Evolutionary conservation across 2,797 vertebrate genomes (phyloP).

Genomic region (Fistularia tabacaria): DNA sequence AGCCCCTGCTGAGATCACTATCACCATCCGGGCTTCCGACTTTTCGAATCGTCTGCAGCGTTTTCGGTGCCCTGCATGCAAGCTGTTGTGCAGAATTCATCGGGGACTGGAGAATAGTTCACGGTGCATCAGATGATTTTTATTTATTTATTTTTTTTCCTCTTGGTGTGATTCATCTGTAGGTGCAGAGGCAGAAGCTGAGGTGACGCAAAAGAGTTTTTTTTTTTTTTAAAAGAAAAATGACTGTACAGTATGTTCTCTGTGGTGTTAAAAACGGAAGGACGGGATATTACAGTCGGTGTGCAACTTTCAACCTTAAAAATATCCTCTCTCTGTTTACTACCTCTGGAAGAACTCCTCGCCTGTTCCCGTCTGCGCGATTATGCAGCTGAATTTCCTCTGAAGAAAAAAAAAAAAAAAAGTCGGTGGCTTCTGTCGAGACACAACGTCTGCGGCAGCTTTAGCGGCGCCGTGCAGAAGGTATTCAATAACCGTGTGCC

Average conservation of each 20-base stretch:
- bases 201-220: constrained; percentile 44
- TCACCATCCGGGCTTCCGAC: constrained; percentile 24
- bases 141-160: too few species aligned
- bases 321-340: too few species aligned
- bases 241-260: too few species aligned
- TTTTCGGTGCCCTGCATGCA: constrained; percentile 20
- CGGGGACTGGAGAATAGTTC: constrained; percentile 27
- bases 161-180: constrained; percentile 44
- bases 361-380: too few species aligned
- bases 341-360: too few species aligned
- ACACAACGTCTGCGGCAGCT: constrained; percentile 24
- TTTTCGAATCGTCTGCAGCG: constrained; percentile 7
- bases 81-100: constrained; percentile 37
- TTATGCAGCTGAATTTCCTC: neutral
- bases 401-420: constrained; percentile 6
- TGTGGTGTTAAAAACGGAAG: too few species aligned
- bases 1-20: constrained; percentile 28
- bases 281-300: too few species aligned
- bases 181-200: constrained; percentile 47
- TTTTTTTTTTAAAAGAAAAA: constrained; percentile 19
- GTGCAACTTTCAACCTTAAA: too few species aligned
- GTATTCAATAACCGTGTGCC: neutral
- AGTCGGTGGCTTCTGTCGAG: constrained; percentile 6
- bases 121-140: constrained; percentile 11
- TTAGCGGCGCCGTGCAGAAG: neutral